phyloP scores from a whole-genome alignment of 2,888 invertebrate species.

The Acanthopleura granulata region DNA sequence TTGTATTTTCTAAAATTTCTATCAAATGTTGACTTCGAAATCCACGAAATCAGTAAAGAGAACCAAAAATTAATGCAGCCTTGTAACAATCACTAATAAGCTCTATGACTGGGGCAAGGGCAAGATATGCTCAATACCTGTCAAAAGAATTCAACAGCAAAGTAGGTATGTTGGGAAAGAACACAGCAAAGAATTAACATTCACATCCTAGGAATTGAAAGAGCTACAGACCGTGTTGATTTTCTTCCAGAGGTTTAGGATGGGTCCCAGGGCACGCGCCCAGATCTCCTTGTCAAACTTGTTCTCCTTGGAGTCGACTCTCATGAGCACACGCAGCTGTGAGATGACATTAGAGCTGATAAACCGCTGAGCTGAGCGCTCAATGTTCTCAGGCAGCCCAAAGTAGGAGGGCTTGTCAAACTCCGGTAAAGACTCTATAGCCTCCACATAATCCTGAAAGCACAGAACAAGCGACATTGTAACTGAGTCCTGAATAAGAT shows the following conservation, averaged over 20 bases:
- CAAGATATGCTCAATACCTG: too few relatives aligned
- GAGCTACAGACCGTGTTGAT: slow-evolving; percentile 70
- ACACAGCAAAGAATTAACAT: too few relatives aligned
- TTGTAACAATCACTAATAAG: too few relatives aligned
- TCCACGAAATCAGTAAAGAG: too few relatives aligned
- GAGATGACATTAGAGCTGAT: slow-evolving; percentile 75
- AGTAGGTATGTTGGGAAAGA: too few relatives aligned
- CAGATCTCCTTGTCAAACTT: slow-evolving; percentile 74
- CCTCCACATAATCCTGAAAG: slow-evolving; percentile 77
- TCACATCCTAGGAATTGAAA: too few relatives aligned
- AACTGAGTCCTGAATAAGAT: too few relatives aligned
- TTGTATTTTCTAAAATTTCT: too few relatives aligned
- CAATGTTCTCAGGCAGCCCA: slow-evolving; percentile 89
- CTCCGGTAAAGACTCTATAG: slow-evolving; percentile 79
- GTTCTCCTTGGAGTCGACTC: slow-evolving; percentile 68
- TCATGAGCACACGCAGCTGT: slow-evolving; percentile 74
- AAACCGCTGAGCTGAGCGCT: slow-evolving; percentile 84
- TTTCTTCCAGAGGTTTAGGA: slow-evolving; percentile 88
- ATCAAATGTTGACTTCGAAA: too few relatives aligned
- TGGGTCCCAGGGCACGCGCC: slow-evolving; percentile 77
- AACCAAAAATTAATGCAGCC: too few relatives aligned
- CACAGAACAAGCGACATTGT: background rate
- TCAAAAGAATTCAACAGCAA: too few relatives aligned
- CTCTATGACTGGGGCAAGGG: too few relatives aligned
- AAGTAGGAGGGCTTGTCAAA: slow-evolving; percentile 83